phyloP scores from a whole-genome alignment of 92 coral and sea anemone genomes.

The Diadumene lineata region DNA sequence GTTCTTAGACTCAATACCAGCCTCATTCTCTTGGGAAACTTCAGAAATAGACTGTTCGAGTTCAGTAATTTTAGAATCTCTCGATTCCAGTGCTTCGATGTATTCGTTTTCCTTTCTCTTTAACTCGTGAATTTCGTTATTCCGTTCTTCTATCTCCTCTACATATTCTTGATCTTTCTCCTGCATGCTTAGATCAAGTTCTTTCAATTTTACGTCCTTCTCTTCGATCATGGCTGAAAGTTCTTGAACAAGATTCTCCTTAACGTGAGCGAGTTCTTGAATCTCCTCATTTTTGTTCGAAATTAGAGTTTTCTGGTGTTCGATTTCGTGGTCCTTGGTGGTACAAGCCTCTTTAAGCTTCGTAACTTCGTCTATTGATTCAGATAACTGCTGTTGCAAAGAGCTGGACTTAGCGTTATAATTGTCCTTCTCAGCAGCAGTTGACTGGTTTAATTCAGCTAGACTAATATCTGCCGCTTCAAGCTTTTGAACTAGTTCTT shows the following conservation, averaged over 20 bases:
- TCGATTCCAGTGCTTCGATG: slow-evolving; percentile 26
- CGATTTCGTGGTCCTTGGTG: slow-evolving; percentile 45
- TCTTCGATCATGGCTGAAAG: slow-evolving; percentile 40
- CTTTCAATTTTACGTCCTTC: slow-evolving; percentile 37
- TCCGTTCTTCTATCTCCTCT: slow-evolving; percentile 44
- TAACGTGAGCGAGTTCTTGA: slow-evolving; percentile 40
- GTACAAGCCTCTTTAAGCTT: slow-evolving; percentile 43
- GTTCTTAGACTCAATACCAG: slow-evolving; percentile 6
- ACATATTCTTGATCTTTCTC: slow-evolving; percentile 49
- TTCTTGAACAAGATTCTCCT: slow-evolving; percentile 40
- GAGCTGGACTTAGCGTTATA: slow-evolving; percentile 42
- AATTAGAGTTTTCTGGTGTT: slow-evolving; percentile 20
- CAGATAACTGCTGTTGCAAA: slow-evolving; percentile 47
- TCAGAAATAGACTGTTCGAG: slow-evolving; percentile 25
- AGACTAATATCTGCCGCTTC: slow-evolving; percentile 1
- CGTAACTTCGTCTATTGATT: slow-evolving; percentile 44
- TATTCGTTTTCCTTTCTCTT: slow-evolving; percentile 23
- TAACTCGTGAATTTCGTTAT: slow-evolving; percentile 34
- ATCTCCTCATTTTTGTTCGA: slow-evolving; percentile 52
- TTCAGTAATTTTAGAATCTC: slow-evolving; percentile 1
- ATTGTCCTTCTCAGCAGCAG: slow-evolving; percentile 20
- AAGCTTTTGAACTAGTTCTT: slow-evolving; percentile 16
- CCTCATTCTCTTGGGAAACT: slow-evolving; percentile 21
- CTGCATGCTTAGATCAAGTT: slow-evolving; percentile 46
- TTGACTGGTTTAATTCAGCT: not conserved